phyloP scores from a whole-genome alignment of 2,797 vertebrate genomes.

The Catamblyrhynchus diadema region DNA sequence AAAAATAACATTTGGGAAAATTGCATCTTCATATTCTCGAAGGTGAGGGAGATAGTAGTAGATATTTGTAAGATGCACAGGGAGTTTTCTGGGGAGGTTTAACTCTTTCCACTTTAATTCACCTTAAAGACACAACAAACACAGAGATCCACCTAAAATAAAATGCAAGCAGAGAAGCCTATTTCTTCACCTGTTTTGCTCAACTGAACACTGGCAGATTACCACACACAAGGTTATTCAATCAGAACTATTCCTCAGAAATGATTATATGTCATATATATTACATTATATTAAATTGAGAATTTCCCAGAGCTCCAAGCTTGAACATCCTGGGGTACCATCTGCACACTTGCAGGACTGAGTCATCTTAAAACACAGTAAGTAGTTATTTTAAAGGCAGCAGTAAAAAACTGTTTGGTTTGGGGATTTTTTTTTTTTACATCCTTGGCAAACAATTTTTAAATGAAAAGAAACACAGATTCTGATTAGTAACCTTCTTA shows the following conservation, averaged over 20 bases:
- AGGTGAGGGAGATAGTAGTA: constrained; percentile 83
- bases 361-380: not conserved
- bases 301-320: not conserved
- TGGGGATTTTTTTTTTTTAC: not conserved
- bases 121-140: constrained; percentile 57
- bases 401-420: not conserved
- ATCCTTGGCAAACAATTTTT: not conserved
- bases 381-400: not conserved
- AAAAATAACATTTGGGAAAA: constrained; percentile 80
- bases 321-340: not conserved
- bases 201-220: not conserved
- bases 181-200: not conserved
- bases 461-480: not conserved
- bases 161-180: not conserved
- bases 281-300: not conserved
- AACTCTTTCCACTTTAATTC: not conserved
- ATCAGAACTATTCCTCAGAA: not conserved
- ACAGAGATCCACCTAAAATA: not conserved
- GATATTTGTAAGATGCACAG: constrained; percentile 32
- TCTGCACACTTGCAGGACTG: not conserved
- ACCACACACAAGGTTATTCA: not conserved
- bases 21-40: constrained; percentile 61
- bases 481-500: not conserved
- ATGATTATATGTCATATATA: not conserved
- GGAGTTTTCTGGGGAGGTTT: constrained; percentile 23